These are phyloP conservation scores for Neotragus moschatus DNA, from an alignment of 2,113 vertebrate species.

Conservation along the genomic window DNA sequence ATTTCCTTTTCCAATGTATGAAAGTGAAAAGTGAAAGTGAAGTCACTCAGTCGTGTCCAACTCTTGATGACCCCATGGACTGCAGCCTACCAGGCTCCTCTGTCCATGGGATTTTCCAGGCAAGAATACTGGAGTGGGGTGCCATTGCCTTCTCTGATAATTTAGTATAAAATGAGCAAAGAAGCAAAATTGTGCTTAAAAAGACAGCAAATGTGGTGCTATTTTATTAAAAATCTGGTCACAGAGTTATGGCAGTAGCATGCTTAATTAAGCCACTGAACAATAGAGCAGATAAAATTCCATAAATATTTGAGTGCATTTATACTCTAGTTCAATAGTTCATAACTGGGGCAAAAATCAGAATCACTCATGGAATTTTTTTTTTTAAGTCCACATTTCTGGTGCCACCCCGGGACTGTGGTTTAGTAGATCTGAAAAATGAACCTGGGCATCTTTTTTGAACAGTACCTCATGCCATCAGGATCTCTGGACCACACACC, in stretches of 20 bases:
- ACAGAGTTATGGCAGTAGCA: background rate
- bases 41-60: too few relatives aligned
- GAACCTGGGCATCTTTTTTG: background rate
- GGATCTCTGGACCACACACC: background rate
- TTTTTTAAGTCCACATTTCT: background rate
- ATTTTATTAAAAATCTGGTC: constrained; percentile 10
- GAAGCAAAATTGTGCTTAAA: background rate
- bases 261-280: background rate
- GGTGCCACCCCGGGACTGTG: background rate
- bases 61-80: too few relatives aligned
- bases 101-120: too few relatives aligned
- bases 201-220: background rate
- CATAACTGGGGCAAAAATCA: background rate
- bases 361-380: background rate
- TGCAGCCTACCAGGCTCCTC: too few relatives aligned
- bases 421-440: background rate
- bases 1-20: too few relatives aligned
- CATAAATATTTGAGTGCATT: background rate
- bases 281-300: background rate
- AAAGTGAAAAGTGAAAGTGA: too few relatives aligned
- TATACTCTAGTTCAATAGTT: background rate
- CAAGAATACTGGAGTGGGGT: too few relatives aligned
- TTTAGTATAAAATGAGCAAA: constrained; percentile 8
- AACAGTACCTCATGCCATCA: background rate
- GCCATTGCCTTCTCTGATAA: too few relatives aligned